Conservation (phyloP, 2,888 invertebrate genomes). For the Temnothorax ravouxi region DNA sequence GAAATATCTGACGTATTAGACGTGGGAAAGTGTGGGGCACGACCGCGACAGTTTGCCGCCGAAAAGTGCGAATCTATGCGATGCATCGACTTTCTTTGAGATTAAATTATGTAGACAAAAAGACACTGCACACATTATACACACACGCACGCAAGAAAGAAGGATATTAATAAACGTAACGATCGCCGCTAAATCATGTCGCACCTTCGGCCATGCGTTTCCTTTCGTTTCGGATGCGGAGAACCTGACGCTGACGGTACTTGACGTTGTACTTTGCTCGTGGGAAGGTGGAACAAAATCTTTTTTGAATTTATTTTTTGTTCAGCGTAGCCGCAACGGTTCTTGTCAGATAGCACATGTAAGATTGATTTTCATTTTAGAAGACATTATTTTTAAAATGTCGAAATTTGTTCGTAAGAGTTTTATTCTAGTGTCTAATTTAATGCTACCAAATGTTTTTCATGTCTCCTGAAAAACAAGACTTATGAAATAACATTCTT, state of each 20-base stretch:
- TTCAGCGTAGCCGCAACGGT: not conserved
- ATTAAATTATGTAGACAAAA: slow-evolving; percentile 55
- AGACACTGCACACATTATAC: not conserved
- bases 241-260: not conserved
- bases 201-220: slow-evolving; percentile 18
- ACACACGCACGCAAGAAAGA: not conserved
- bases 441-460: not conserved
- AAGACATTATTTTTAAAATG: not conserved
- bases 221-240: slow-evolving; percentile 25
- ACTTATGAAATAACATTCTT: not conserved
- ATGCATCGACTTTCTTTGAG: slow-evolving; percentile 35
- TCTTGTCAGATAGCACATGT: not conserved
- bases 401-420: not conserved
- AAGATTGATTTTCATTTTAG: not conserved
- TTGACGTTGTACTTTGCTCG: not conserved
- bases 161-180: slow-evolving; percentile 60
- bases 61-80: slow-evolving; percentile 21
- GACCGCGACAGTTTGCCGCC: not conserved
- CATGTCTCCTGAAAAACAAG: not conserved
- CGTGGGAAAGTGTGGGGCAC: not conserved
- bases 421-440: not conserved
- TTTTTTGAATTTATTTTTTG: slow-evolving; percentile 9
- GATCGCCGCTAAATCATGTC: slow-evolving; percentile 36
- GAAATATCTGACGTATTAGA: not conserved
- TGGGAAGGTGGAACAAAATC: slow-evolving; percentile 12